phyloP scores from a whole-genome alignment of 2,797 vertebrate species.

The Galago senegalensis region DNA sequence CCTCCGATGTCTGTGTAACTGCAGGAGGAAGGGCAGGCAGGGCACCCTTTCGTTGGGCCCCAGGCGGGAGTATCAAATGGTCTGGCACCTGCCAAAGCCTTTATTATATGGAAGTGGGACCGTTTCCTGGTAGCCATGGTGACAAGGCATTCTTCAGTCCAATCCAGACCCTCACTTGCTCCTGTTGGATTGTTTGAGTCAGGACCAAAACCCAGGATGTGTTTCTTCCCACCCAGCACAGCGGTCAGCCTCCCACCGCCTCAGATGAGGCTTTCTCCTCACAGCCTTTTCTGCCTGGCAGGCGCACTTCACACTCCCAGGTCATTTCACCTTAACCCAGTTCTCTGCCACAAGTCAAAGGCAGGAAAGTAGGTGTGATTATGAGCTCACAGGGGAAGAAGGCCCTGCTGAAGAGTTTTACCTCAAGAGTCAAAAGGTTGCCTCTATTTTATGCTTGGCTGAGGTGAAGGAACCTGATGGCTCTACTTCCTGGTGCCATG shows the following conservation, averaged over 20 bases:
- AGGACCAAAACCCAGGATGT: not conserved
- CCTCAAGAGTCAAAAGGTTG: fast-evolving
- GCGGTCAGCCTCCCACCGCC: not conserved
- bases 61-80: not conserved
- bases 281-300: not conserved
- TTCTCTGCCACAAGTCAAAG: not conserved
- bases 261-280: not conserved
- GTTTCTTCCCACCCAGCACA: not conserved
- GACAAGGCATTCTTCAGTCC: constrained; percentile 38
- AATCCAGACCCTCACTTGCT: not conserved
- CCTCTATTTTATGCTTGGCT: not conserved
- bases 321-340: not conserved
- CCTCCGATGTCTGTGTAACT: not conserved
- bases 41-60: not conserved
- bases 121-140: constrained; percentile 18
- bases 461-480: not conserved
- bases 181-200: constrained; percentile 7
- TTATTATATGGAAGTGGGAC: not conserved
- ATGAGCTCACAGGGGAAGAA: not conserved
- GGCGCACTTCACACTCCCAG: not conserved
- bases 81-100: not conserved
- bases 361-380: fast-evolving
- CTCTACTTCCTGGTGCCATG: not conserved
- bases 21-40: not conserved
- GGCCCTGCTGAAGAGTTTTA: not conserved